phyloP scores from a whole-genome alignment of 2,888 invertebrate genomes.

The Stenodera caucasica region DNA sequence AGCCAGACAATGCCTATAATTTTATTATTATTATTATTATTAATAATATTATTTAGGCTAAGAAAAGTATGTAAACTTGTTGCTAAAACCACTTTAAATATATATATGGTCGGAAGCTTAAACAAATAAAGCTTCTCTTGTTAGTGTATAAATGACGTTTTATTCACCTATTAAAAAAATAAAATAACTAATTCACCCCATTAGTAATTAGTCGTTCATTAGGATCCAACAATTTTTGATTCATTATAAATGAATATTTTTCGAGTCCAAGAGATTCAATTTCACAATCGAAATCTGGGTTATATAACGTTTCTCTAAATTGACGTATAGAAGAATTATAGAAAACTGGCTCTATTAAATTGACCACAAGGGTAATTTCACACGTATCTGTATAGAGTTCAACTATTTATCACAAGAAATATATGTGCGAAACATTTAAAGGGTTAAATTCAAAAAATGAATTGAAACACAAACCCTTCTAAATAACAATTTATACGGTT shows the following conservation, averaged over 20 bases:
- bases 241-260: neutral
- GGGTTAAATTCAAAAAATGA: conserved; percentile 19
- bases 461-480: conserved; percentile 40
- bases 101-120: conserved; percentile 41
- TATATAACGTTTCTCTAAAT: neutral
- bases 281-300: no score
- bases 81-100: conserved; percentile 43
- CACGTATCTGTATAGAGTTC: conserved; percentile 38
- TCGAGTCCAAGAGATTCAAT: no score
- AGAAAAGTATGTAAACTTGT: conserved; percentile 41
- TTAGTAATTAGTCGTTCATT: no score
- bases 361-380: conserved; percentile 48
- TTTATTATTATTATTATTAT: conserved; percentile 2
- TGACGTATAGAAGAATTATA: neutral
- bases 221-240: neutral
- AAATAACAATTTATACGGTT: conserved; percentile 49
- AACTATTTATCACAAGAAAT: conserved; percentile 13
- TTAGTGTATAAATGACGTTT: conserved; percentile 38
- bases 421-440: conserved; percentile 40
- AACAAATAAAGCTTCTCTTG: conserved; percentile 45
- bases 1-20: neutral
- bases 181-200: no score
- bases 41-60: conserved; percentile 4
- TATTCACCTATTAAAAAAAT: conserved; percentile 16
- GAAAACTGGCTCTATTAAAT: conserved; percentile 40